Percentiles rank a stretch among this genome's conserved stretches.
phyloP scores from a whole-genome alignment of 2,113 vertebrate species.

The Pseudolaguvia tuberculata region DNA sequence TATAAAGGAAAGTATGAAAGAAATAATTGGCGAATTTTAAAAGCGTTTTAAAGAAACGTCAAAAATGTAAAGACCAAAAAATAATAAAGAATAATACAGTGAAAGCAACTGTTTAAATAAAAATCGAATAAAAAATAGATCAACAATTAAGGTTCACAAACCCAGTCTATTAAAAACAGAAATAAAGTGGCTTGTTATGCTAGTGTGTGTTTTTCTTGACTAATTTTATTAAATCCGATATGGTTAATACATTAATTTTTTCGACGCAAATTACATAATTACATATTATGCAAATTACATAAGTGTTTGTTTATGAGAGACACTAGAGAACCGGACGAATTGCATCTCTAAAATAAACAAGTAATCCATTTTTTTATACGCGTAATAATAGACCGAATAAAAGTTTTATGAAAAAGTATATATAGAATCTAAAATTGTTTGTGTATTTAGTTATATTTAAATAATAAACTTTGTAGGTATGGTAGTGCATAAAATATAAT shows the following conservation, averaged over 20 bases:
- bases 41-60: no score
- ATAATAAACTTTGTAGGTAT: background rate
- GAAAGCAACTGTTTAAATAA: background rate
- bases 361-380: background rate
- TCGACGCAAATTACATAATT: background rate
- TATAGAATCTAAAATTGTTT: no score
- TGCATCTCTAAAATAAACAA: background rate
- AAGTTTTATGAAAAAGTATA: no score
- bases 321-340: background rate
- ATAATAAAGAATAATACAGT: background rate
- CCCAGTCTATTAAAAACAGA: no score
- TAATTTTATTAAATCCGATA: background rate
- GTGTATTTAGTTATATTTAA: background rate
- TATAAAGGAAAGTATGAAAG: background rate
- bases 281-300: no score
- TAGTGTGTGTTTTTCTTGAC: background rate
- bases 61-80: background rate
- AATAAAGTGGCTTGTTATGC: background rate
- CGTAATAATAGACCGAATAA: background rate
- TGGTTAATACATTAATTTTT: no score
- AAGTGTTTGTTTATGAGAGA: slow-evolving; percentile 4
- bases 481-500: background rate
- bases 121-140: background rate
- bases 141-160: background rate
- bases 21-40: background rate